Percentiles rank a stretch among this genome's conserved stretches.
These are phyloP conservation scores for Centropristis striata DNA, from an alignment of 2,113 vertebrate genomes.

Conservation along the genomic window DNA sequence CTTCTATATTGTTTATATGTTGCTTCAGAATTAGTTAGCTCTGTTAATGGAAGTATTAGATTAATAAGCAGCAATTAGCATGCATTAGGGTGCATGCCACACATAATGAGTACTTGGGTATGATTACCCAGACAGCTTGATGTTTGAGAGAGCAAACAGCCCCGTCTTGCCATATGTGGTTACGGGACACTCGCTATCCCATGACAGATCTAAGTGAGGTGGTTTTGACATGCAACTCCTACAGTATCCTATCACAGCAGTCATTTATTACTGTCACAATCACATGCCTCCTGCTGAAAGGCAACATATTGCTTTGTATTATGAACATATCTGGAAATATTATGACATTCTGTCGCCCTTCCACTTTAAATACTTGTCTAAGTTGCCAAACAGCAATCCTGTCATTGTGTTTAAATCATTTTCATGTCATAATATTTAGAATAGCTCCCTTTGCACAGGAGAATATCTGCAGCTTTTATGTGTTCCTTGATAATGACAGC, in stretches of 20 bases:
- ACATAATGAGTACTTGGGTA: slow-evolving; percentile 70
- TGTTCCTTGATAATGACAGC: slow-evolving; percentile 71
- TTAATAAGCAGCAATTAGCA: slow-evolving; percentile 77
- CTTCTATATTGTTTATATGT: slow-evolving; percentile 42
- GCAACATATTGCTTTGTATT: slow-evolving; percentile 46
- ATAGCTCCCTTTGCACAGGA: slow-evolving; percentile 57
- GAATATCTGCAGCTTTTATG: slow-evolving; percentile 73
- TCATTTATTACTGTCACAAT: slow-evolving; percentile 54
- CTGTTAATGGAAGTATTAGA: slow-evolving; percentile 55
- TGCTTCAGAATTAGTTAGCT: slow-evolving; percentile 33
- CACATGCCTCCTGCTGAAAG: slow-evolving; percentile 44
- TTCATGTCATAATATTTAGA: slow-evolving; percentile 61
- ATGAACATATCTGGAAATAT: slow-evolving; percentile 54
- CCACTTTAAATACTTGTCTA: slow-evolving; percentile 37
- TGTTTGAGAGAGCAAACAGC: slow-evolving; percentile 71
- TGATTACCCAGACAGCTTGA: slow-evolving; percentile 63
- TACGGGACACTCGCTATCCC: slow-evolving; percentile 46
- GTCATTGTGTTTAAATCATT: slow-evolving; percentile 62
- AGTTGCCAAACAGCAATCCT: slow-evolving; percentile 58
- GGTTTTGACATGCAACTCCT: slow-evolving; percentile 47
- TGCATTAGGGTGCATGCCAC: slow-evolving; percentile 63
- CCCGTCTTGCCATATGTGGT: slow-evolving; percentile 46
- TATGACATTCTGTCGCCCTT: slow-evolving; percentile 56
- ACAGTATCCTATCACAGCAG: slow-evolving; percentile 39
- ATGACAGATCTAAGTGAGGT: slow-evolving; percentile 64